phyloP scores from a whole-genome alignment of 1,140 invertebrate species.

The Drosophila tani region DNA sequence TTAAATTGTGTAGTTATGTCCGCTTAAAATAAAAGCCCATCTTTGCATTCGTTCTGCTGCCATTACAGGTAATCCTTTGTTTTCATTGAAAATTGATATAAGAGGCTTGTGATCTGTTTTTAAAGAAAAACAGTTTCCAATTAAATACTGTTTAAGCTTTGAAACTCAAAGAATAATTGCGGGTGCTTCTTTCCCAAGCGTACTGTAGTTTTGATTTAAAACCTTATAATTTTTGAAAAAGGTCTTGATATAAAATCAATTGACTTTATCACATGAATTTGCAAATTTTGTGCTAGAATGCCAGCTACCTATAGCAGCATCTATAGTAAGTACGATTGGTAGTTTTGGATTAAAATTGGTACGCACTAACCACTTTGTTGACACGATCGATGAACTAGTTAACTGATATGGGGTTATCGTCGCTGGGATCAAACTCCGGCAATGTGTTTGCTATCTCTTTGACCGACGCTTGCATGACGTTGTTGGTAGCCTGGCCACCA shows the following conservation, averaged over 20 bases:
- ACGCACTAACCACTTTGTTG: no score
- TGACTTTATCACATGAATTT: not conserved
- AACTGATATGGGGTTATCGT: no score
- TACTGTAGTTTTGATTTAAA: conserved; percentile 13
- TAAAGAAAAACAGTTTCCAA: not conserved
- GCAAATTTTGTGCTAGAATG: conserved; percentile 1
- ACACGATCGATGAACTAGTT: no score
- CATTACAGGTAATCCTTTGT: conserved; percentile 30
- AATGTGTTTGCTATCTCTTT: no score
- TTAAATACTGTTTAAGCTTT: not conserved
- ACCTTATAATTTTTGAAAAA: conserved; percentile 1
- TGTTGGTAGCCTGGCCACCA: no score
- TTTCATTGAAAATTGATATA: conserved; percentile 4
- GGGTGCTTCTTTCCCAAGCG: conserved; percentile 9
- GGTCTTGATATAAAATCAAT: conserved; percentile 16
- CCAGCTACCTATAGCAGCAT: conserved; percentile 5
- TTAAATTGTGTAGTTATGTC: conserved; percentile 1
- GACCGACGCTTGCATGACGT: no score
- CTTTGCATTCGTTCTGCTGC: conserved; percentile 11
- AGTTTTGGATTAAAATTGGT: not conserved
- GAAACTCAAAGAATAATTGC: conserved; percentile 10
- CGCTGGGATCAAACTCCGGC: no score
- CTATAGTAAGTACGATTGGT: conserved; percentile 3
- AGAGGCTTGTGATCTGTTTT: conserved; percentile 15
- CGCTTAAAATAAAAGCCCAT: conserved; percentile 12